phyloP scores from a whole-genome alignment of 2,113 vertebrate genomes.

The Cairina moschata region DNA sequence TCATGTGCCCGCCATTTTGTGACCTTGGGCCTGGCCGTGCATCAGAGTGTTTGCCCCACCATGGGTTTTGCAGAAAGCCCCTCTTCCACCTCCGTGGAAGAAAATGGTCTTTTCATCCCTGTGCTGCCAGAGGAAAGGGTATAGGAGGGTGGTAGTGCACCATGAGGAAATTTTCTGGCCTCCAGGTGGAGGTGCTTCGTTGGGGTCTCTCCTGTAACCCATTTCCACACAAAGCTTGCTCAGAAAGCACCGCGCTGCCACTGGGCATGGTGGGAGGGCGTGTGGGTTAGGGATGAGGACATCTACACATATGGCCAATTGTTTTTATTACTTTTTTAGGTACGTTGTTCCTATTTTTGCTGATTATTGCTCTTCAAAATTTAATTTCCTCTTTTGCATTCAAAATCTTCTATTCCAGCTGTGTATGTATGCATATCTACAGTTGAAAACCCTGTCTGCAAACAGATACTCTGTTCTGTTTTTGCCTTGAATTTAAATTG shows the following conservation, averaged over 20 bases:
- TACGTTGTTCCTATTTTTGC: not conserved
- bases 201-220: too few relatives aligned
- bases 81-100: not conserved
- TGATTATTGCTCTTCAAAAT: not conserved
- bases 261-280: too few relatives aligned
- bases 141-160: not conserved
- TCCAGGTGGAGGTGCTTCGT: not conserved
- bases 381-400: not conserved
- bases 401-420: not conserved
- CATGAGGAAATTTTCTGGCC: not conserved
- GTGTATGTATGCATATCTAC: not conserved
- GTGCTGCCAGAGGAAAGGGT: not conserved
- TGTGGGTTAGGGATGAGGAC: not conserved
- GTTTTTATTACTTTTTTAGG: not conserved
- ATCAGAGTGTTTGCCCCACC: not conserved
- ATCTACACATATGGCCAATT: too few relatives aligned
- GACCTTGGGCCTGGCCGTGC: not conserved
- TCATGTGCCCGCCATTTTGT: fast-evolving
- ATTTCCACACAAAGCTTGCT: not conserved
- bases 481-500: not conserved
- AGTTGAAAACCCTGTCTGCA: not conserved
- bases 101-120: not conserved
- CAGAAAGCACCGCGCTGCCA: not conserved
- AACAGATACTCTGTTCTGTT: fast-evolving
- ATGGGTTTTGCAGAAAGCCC: not conserved